Evolutionary conservation across 1,140 invertebrate genomes (phyloP).

Genomic region (Drosophila yakuba): DNA sequence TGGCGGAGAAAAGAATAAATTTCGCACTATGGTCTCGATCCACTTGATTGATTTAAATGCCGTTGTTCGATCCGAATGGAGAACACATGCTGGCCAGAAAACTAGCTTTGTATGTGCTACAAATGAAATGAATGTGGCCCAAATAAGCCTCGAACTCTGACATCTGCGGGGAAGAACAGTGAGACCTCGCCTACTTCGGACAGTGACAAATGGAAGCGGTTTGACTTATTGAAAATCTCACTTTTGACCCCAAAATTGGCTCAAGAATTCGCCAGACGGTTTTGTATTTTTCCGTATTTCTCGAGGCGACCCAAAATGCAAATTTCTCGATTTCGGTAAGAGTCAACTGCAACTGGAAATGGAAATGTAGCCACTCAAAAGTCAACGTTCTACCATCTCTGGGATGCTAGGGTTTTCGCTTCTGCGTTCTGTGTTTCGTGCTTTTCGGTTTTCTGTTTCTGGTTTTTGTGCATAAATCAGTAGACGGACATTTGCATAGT

Average conservation of each 20-base stretch:
- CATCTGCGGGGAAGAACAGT: conserved; percentile 12
- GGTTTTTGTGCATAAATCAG: conserved; percentile 56
- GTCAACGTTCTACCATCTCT: conserved; percentile 26
- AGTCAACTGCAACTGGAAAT: conserved; percentile 21
- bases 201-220: conserved; percentile 59
- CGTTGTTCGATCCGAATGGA: conserved; percentile 20
- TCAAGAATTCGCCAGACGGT: conserved; percentile 19
- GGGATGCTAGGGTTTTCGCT: not conserved
- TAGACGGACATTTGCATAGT: conserved; percentile 69
- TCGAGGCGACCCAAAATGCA: conserved; percentile 68
- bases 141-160: conserved; percentile 34
- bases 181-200: conserved; percentile 27
- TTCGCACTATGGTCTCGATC: conserved; percentile 13
- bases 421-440: not conserved
- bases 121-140: not conserved
- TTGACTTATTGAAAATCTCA: conserved; percentile 65
- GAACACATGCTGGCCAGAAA: conserved; percentile 18
- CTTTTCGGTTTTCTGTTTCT: conserved; percentile 7
- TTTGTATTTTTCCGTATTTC: conserved; percentile 17
- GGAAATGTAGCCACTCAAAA: conserved; percentile 6
- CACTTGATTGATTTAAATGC: conserved; percentile 45
- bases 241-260: conserved; percentile 70
- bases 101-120: not conserved
- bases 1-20: conserved; percentile 25
- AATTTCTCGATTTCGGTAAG: conserved; percentile 49